Conservation (phyloP, 2,113 vertebrate genomes). For the Salvelinus alpinus region DNA sequence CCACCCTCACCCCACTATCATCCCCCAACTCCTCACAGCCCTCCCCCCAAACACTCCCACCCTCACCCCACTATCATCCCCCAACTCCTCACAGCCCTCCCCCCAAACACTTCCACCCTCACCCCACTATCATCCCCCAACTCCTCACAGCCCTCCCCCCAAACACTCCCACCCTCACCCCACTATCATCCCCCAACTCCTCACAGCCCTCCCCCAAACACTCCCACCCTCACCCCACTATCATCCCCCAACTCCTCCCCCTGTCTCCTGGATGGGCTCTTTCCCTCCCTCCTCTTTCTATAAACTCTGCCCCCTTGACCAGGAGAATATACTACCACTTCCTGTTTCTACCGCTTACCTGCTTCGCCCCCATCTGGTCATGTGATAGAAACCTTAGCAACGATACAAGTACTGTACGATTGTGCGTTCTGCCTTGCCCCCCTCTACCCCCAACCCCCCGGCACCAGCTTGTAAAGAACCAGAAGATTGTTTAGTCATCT, state of each 20-base stretch:
- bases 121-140: constrained; percentile 46
- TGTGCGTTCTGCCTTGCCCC: constrained; percentile 53
- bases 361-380: constrained; percentile 52
- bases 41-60: constrained; percentile 34
- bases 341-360: constrained; percentile 12
- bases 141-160: constrained; percentile 29
- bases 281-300: background rate
- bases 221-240: too few species aligned
- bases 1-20: background rate
- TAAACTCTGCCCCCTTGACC: background rate
- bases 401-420: constrained; percentile 59
- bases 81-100: constrained; percentile 26
- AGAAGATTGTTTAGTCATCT: constrained; percentile 47
- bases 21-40: constrained; percentile 4
- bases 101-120: background rate
- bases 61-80: constrained; percentile 16
- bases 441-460: constrained; percentile 44
- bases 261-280: background rate
- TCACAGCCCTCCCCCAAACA: too few species aligned
- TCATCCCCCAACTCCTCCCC: too few species aligned
- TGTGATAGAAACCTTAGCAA: constrained; percentile 60
- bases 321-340: constrained; percentile 13
- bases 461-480: constrained; percentile 58
- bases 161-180: constrained; percentile 36
- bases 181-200: too few species aligned